phyloP scores from a whole-genome alignment of 23 tunicate species.

The Botrylloides violaceus region DNA sequence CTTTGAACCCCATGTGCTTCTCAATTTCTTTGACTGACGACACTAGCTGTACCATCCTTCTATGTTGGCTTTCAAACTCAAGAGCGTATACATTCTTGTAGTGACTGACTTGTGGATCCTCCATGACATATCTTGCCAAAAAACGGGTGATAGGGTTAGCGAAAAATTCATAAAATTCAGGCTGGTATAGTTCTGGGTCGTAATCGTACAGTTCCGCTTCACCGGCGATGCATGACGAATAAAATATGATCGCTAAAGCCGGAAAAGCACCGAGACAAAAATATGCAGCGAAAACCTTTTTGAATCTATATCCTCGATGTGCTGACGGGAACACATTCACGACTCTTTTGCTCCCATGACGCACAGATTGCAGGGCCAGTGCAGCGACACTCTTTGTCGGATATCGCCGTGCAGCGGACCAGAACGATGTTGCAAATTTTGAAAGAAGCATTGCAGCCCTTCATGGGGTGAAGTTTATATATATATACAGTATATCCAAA shows the following conservation, averaged over 20 bases:
- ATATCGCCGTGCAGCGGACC: neutral
- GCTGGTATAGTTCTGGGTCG: slow-evolving; percentile 64
- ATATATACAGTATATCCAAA: no score
- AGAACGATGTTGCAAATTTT: neutral
- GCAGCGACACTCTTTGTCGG: neutral
- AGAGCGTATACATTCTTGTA: slow-evolving; percentile 53
- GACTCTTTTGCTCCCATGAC: neutral
- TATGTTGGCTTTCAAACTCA: slow-evolving; percentile 14
- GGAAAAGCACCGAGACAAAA: slow-evolving; percentile 38
- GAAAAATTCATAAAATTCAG: slow-evolving; percentile 68
- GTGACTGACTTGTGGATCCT: slow-evolving; percentile 65
- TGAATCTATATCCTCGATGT: neutral
- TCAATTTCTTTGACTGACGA: slow-evolving; percentile 28
- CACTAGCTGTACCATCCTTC: neutral
- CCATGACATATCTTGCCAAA: slow-evolving; percentile 73
- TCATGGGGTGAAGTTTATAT: neutral
- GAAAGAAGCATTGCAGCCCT: neutral
- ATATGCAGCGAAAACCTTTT: neutral
- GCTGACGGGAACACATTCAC: neutral
- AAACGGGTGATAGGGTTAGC: slow-evolving; percentile 73
- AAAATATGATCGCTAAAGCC: slow-evolving; percentile 16
- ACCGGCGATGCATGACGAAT: slow-evolving; percentile 49
- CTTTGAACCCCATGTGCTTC: neutral
- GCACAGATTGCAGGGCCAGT: neutral
- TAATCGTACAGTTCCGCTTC: slow-evolving; percentile 70